A percentile compares a stretch with the other conserved stretches of the same genome.
Conservation (phyloP, 2,888 invertebrate species). For the Miltochrista miniata region DNA sequence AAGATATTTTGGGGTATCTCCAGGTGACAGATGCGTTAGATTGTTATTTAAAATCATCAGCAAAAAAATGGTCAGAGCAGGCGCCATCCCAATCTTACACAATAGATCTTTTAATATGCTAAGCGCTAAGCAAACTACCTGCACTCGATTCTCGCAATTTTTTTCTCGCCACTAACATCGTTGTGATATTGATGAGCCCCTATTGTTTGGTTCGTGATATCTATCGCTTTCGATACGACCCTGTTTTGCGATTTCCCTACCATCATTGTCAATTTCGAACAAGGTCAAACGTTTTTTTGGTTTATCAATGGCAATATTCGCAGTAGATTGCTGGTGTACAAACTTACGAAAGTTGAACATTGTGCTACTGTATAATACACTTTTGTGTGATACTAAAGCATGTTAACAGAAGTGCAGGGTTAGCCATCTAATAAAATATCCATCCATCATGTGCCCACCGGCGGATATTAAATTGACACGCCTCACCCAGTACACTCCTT, state of each 20-base stretch:
- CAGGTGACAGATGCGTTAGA: constrained; percentile 39
- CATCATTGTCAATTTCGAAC: constrained; percentile 34
- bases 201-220: constrained; percentile 62
- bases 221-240: constrained; percentile 50
- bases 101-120: constrained; percentile 62
- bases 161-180: constrained; percentile 55
- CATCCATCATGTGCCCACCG: constrained; percentile 71
- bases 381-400: constrained; percentile 45
- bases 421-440: constrained; percentile 57
- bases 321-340: constrained; percentile 1
- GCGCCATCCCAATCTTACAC: constrained; percentile 61
- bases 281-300: constrained; percentile 19
- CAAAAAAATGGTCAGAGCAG: constrained; percentile 62
- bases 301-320: constrained; percentile 13
- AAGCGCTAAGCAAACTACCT: constrained; percentile 68
- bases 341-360: constrained; percentile 14
- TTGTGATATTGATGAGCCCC: constrained; percentile 63
- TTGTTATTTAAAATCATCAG: constrained; percentile 49
- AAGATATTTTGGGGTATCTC: constrained; percentile 24
- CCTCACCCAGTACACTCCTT: constrained; percentile 62
- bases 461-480: constrained; percentile 80
- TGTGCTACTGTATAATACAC: constrained; percentile 2
- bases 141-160: constrained; percentile 58
- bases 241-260: constrained; percentile 36
- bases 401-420: constrained; percentile 52